A percentile compares a stretch with the other conserved stretches of the same genome.
Evolutionary conservation across 2,113 vertebrate species (phyloP).

Genomic region (Petaurus breviceps): DNA sequence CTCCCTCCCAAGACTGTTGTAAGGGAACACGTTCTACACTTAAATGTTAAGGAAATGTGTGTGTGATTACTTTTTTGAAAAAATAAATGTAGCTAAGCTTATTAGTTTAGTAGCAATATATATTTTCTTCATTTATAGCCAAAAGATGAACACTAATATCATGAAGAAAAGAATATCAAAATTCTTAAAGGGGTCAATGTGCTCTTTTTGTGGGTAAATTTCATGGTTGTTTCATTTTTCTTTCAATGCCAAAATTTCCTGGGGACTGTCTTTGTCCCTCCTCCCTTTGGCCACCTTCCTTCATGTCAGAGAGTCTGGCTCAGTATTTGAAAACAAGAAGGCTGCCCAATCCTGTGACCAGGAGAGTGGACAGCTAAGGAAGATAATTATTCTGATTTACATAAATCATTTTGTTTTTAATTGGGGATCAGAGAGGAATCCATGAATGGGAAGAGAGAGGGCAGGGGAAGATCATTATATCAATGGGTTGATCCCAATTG

Average conservation of each 20-base stretch:
- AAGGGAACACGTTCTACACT: background rate
- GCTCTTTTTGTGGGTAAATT: background rate
- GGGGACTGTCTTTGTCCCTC: background rate
- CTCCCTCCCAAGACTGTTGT: background rate
- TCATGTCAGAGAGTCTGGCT: constrained; percentile 7
- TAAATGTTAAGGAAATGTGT: background rate
- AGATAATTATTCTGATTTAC: constrained; percentile 80
- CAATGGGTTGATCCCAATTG: constrained; percentile 75
- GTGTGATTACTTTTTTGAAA: background rate
- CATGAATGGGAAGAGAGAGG: constrained; percentile 69
- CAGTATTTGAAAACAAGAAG: constrained; percentile 74
- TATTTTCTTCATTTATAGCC: background rate
- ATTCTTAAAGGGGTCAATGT: background rate
- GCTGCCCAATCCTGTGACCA: constrained; percentile 72
- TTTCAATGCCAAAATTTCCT: background rate
- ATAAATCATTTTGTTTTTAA: constrained; percentile 85
- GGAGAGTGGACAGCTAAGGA: constrained; percentile 75
- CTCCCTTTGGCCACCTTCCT: background rate
- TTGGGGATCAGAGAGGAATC: constrained; percentile 77
- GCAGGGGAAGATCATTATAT: constrained; percentile 75
- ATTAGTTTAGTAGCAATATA: background rate
- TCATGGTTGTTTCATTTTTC: background rate
- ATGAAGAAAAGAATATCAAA: background rate
- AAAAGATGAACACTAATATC: background rate
- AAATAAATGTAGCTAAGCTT: background rate